phyloP scores from a whole-genome alignment of 2,888 invertebrate species.

The Leptopilina syphax region DNA sequence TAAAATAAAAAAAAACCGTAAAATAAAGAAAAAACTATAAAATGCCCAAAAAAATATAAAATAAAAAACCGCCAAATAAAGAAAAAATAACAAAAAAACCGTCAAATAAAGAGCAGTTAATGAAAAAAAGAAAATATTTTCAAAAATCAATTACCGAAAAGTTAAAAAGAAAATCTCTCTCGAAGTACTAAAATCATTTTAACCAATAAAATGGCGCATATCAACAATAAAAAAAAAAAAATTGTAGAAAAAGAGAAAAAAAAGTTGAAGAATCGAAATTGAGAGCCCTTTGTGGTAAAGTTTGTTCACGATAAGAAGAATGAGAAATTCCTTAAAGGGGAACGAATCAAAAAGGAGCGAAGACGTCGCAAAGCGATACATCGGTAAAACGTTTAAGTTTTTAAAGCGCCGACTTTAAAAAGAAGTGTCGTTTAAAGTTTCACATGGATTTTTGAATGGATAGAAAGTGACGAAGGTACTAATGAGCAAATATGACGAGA shows the following conservation, averaged over 20 bases:
- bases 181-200: not conserved
- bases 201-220: conserved; percentile 17
- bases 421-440: conserved; percentile 46
- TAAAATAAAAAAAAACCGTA: too few relatives aligned
- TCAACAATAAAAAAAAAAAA: not conserved
- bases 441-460: conserved; percentile 44
- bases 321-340: conserved; percentile 54
- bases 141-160: too few relatives aligned
- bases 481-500: conserved; percentile 69
- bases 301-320: conserved; percentile 50
- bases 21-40: too few relatives aligned
- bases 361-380: conserved; percentile 46
- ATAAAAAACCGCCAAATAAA: too few relatives aligned
- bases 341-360: conserved; percentile 45
- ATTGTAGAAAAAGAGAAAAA: not conserved
- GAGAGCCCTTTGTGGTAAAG: conserved; percentile 37
- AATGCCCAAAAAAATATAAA: too few relatives aligned
- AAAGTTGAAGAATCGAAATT: conserved; percentile 27
- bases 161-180: not conserved
- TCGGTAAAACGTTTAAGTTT: conserved; percentile 51
- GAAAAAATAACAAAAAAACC: too few relatives aligned
- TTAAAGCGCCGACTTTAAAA: conserved; percentile 44
- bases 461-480: conserved; percentile 63
- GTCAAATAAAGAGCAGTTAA: too few relatives aligned
- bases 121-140: too few relatives aligned